These are phyloP conservation scores for Machimus atricapillus DNA, from an alignment of 2,888 invertebrate genomes.

Conservation along the genomic window DNA sequence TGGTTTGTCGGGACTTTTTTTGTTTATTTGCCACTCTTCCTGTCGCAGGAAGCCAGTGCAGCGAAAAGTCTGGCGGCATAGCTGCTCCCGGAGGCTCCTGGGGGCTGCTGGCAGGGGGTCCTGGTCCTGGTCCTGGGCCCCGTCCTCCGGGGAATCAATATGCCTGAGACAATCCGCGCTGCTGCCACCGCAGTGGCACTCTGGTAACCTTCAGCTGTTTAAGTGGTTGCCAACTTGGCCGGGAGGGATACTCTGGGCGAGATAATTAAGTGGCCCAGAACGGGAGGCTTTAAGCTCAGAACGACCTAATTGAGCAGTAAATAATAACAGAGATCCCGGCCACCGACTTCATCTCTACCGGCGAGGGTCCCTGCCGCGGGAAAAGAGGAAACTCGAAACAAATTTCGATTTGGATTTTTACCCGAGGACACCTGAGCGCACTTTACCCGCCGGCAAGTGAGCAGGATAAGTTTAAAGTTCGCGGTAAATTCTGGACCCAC, in stretches of 20 bases:
- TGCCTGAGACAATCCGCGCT: constrained; percentile 5
- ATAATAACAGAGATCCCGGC: constrained; percentile 38
- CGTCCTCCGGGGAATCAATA: constrained; percentile 13
- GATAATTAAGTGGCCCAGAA: constrained; percentile 32
- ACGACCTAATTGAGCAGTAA: constrained; percentile 43
- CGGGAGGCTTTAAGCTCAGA: constrained; percentile 38
- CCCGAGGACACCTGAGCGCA: constrained; percentile 29
- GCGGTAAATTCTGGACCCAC: background rate
- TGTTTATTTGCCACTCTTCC: background rate
- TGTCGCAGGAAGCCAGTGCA: constrained; percentile 4
- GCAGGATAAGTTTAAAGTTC: constrained; percentile 6
- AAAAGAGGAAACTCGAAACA: constrained; percentile 3
- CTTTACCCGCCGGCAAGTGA: background rate
- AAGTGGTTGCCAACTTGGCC: constrained; percentile 17
- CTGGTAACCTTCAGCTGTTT: constrained; percentile 10
- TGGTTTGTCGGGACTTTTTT: constrained; percentile 20
- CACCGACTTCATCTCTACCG: background rate
- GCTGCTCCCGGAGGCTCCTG: background rate
- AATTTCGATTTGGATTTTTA: constrained; percentile 34
- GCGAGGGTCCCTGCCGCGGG: background rate
- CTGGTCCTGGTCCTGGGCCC: background rate
- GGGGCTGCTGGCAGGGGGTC: background rate
- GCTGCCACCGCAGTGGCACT: constrained; percentile 3
- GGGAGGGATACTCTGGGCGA: background rate
- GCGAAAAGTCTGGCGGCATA: background rate